Evolutionary conservation across 2,113 vertebrate genomes (phyloP), one percentile per base, ranked within the genome.

Genomic region (Elachura formosa): DNA sequence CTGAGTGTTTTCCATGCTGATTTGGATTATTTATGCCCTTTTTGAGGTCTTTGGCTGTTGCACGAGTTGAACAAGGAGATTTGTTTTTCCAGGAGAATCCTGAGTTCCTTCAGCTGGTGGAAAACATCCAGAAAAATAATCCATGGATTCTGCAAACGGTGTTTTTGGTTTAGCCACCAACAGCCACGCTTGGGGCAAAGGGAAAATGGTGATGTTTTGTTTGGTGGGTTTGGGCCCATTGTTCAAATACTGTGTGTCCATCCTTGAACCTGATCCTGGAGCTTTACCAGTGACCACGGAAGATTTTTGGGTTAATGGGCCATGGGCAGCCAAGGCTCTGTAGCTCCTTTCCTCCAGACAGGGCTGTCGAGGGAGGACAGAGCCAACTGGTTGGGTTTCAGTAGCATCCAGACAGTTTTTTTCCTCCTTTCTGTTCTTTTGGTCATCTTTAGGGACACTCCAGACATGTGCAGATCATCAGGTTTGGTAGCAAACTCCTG

Each of bases 381-480:
- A 62, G 29, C 26, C 59, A 40, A 6, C 16, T 40, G 6, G 10
- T 5, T 45, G 34, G 34, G 62, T 45, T 73, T 62, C 31, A 12
- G 41, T 22, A 68, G 20, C 7, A 59, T 11, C 45, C 48, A 9
- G 63, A 23, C 4, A 20, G 14, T 14, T 6, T 26, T 18, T 46
- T 71, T 10, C 10, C 33, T 6, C 11, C 5, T 19, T 15, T 48
- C 26, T 25, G 15, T 46, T 28, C 21, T 61, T 52, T 62, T 41
- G 55, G 46, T 52, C 6, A 1, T 23, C 12, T 10, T 62, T 29
- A 28, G 14, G 74, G 81, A 36, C 9, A 19, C 46, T 41, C 29
- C 21, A 12, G 19, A 4, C 22, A 3, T 0, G 10, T 25, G 11
- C 4, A 20, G 14, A 18, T n/a, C 15, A 3, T 2, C 9, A 3